Conservation (phyloP, 2,888 invertebrate genomes). For the Agapetus fuscipes region DNA sequence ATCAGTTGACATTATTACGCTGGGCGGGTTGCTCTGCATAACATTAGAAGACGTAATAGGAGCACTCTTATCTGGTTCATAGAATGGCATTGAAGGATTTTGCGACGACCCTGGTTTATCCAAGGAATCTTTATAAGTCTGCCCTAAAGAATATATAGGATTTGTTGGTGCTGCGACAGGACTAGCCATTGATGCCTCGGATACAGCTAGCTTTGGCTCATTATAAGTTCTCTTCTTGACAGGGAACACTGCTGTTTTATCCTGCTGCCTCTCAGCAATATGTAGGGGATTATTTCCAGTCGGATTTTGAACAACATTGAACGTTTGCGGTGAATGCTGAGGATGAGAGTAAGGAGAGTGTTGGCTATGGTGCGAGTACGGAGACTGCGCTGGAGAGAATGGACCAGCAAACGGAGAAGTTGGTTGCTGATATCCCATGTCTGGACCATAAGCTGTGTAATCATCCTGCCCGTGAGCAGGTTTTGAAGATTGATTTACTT, state of each 20-base stretch:
- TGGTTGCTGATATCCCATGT: constrained; percentile 44
- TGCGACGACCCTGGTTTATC: not conserved
- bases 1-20: constrained; percentile 5
- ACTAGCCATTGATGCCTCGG: not conserved
- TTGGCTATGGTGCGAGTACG: constrained; percentile 32
- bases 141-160: too few species aligned
- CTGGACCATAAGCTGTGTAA: constrained; percentile 45
- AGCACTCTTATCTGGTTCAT: not conserved
- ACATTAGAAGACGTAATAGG: not conserved
- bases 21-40: not conserved
- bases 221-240: constrained; percentile 55
- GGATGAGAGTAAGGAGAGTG: constrained; percentile 32
- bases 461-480: constrained; percentile 45
- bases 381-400: constrained; percentile 34
- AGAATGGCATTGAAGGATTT: not conserved
- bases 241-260: constrained; percentile 44
- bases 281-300: constrained; percentile 6
- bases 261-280: constrained; percentile 23
- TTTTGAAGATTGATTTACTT: constrained; percentile 37
- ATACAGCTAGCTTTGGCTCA: constrained; percentile 28
- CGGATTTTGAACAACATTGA: constrained; percentile 20
- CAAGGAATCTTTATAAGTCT: too few species aligned
- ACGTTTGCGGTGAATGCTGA: constrained; percentile 30
- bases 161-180: not conserved
- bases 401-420: constrained; percentile 34